Conservation (phyloP, 2,113 vertebrate genomes). For the Capricornis sumatraensis region DNA sequence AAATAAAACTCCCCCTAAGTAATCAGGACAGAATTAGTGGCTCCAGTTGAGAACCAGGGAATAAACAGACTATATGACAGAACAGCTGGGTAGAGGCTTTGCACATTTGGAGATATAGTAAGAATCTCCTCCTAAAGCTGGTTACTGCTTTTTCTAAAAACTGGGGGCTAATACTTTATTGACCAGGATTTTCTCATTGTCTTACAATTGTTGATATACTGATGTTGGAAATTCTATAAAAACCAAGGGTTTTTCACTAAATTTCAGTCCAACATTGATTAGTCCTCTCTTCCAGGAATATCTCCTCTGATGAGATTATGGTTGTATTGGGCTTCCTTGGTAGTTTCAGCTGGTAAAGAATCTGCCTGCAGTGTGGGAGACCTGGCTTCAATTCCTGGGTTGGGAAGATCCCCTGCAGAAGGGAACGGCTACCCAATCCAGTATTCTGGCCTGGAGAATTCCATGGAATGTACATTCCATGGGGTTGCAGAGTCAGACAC, state of each 20-base stretch:
- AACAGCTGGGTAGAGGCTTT: background rate
- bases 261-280: background rate
- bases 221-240: background rate
- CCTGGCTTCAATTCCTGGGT: background rate
- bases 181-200: background rate
- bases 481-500: background rate
- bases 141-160: background rate
- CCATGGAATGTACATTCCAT: background rate
- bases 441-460: background rate
- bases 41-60: rapidly evolving
- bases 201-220: background rate
- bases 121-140: background rate
- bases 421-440: background rate
- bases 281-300: background rate
- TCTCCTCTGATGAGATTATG: background rate
- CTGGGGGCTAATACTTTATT: background rate
- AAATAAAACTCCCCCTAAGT: background rate
- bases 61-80: background rate
- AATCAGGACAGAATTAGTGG: background rate
- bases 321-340: background rate
- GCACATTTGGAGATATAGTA: rapidly evolving
- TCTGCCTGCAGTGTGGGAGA: background rate
- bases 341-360: background rate
- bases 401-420: background rate
- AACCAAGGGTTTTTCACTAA: background rate